These are phyloP conservation scores for Bedellia somnulentella DNA, from an alignment of 2,888 invertebrate species.

Conservation along the genomic window DNA sequence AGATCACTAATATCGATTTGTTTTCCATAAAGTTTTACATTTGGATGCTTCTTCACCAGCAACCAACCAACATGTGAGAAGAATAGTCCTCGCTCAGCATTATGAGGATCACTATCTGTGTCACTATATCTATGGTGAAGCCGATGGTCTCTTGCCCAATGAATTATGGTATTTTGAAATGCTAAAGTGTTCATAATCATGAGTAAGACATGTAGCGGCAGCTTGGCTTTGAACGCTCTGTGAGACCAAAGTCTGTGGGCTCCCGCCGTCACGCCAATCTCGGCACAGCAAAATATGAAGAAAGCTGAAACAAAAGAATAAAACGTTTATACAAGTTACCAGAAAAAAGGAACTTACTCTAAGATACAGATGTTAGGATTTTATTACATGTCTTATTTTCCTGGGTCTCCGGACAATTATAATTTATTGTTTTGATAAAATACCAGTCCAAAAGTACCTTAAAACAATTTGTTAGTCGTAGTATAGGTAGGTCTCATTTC, in stretches of 20 bases:
- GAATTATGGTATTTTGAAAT: slow-evolving; percentile 39
- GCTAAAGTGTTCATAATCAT: slow-evolving; percentile 16
- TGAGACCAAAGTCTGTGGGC: slow-evolving; percentile 19
- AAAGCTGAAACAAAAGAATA: slow-evolving; percentile 4
- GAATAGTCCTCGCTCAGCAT: slow-evolving; percentile 75
- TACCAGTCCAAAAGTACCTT: too few relatives aligned
- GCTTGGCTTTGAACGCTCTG: slow-evolving; percentile 16
- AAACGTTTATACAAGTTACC: too few relatives aligned
- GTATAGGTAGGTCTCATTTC: too few relatives aligned
- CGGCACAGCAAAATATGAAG: slow-evolving; percentile 1
- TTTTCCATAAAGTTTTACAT: slow-evolving; percentile 69
- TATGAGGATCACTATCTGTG: slow-evolving; percentile 76
- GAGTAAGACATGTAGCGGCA: slow-evolving; percentile 15
- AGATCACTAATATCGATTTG: slow-evolving; percentile 70
- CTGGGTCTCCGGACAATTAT: too few relatives aligned
- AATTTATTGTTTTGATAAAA: too few relatives aligned
- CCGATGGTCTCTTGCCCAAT: slow-evolving; percentile 61
- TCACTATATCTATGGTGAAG: slow-evolving; percentile 75
- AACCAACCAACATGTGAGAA: slow-evolving; percentile 83
- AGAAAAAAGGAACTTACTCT: background rate
- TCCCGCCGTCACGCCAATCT: slow-evolving; percentile 16
- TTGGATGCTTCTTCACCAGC: slow-evolving; percentile 70
- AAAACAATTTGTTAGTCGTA: too few relatives aligned
- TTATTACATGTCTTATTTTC: too few relatives aligned
- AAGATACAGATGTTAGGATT: too few relatives aligned